Conservation (phyloP, 1,140 invertebrate genomes). For the Formica exsecta region DNA sequence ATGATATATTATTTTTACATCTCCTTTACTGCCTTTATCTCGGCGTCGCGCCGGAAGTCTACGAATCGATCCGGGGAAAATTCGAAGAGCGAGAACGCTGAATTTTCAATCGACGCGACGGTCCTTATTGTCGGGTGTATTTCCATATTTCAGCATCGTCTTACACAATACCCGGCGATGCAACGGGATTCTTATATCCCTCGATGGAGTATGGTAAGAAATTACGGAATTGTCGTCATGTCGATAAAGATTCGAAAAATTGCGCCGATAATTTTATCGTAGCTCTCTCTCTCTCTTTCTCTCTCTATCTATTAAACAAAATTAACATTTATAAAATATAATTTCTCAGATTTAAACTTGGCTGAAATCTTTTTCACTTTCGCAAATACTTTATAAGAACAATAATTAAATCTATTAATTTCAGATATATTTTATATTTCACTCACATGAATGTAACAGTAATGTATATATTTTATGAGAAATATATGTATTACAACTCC, state of each 20-base stretch:
- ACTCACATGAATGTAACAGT: not conserved
- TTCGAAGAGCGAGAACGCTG: constrained; percentile 48
- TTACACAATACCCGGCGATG: constrained; percentile 44
- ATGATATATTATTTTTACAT: too few relatives aligned
- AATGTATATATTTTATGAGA: not conserved
- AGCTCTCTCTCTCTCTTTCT: too few relatives aligned
- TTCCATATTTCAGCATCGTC: constrained; percentile 58
- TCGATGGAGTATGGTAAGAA: not conserved
- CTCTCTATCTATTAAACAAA: not conserved
- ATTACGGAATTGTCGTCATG: not conserved
- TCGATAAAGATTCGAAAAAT: not conserved
- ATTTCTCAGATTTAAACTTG: not conserved
- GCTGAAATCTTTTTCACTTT: not conserved
- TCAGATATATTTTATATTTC: constrained; percentile 1
- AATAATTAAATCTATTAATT: not conserved
- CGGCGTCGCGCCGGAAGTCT: constrained; percentile 16
- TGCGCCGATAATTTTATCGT: constrained; percentile 25
- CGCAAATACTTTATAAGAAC: not conserved
- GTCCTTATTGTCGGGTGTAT: constrained; percentile 52
- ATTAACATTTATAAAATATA: constrained; percentile 7
- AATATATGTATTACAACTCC: not conserved
- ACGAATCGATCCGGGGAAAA: constrained; percentile 53
- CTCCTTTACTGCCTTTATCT: constrained; percentile 59
- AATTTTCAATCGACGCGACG: constrained; percentile 57
- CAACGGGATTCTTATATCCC: constrained; percentile 31